Percentiles rank a stretch among this genome's conserved stretches.
Conservation (phyloP, 2,113 vertebrate genomes). For the Formicarius rufipectus region DNA sequence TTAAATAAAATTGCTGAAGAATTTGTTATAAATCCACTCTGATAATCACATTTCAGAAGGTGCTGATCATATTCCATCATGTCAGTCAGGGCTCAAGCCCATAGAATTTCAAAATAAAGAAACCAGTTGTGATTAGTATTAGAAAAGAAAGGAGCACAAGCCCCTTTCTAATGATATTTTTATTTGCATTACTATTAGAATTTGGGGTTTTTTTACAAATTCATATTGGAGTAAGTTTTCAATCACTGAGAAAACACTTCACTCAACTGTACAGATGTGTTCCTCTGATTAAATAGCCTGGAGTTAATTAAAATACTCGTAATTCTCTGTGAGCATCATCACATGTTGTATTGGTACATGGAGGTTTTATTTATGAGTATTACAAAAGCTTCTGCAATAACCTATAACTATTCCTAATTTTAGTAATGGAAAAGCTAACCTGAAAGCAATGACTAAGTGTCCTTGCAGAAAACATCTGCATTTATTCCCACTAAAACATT, state of each 20-base stretch:
- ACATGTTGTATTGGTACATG: background rate
- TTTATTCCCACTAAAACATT: background rate
- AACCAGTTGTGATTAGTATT: background rate
- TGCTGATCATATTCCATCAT: rapidly evolving
- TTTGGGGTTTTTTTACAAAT: background rate
- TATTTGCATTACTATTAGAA: background rate
- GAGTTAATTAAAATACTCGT: background rate
- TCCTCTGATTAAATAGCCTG: background rate
- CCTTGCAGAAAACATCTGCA: background rate
- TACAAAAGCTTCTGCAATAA: background rate
- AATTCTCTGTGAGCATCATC: background rate
- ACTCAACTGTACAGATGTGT: background rate
- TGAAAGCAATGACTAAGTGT: background rate
- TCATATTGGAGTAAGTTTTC: background rate
- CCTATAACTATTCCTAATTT: background rate
- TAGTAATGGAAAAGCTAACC: background rate
- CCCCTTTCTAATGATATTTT: background rate
- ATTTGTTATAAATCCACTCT: background rate
- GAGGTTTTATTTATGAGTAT: background rate
- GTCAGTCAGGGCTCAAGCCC: background rate
- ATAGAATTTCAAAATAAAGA: background rate
- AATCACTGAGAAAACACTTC: background rate
- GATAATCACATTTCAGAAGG: background rate
- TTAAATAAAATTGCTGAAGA: background rate
- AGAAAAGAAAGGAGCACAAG: background rate